Evolutionary conservation across 2,113 vertebrate species (phyloP).

Genomic region (Psilopogon haemacephalus): DNA sequence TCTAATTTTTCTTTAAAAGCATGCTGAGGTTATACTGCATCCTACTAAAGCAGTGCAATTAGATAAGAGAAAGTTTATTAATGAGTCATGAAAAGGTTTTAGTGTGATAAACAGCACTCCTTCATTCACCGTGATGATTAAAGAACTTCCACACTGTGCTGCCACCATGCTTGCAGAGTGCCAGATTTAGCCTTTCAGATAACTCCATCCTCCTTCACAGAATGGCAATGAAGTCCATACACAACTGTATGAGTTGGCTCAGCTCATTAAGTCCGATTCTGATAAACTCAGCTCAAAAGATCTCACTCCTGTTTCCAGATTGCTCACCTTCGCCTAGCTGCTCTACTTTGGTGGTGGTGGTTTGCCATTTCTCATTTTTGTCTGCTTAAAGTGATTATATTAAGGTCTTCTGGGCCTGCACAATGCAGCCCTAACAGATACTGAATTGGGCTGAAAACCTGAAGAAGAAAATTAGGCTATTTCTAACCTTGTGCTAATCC

Average conservation of each 20-base stretch:
- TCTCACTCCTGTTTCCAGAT: background rate
- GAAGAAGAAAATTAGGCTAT: background rate
- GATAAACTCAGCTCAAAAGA: background rate
- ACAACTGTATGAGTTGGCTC: accelerated
- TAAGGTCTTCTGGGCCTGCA: background rate
- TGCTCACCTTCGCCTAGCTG: background rate
- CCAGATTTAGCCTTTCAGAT: background rate
- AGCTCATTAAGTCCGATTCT: background rate
- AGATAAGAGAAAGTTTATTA: constrained; percentile 61
- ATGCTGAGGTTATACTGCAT: background rate
- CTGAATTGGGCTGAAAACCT: background rate
- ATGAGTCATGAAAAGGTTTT: constrained; percentile 54
- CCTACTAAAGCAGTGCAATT: constrained; percentile 32
- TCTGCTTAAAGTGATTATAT: background rate
- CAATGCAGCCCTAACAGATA: background rate
- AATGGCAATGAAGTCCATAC: accelerated
- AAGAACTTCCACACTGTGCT: background rate
- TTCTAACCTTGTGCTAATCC: background rate
- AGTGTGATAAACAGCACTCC: background rate
- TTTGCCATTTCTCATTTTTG: background rate
- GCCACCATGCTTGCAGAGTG: background rate
- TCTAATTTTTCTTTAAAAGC: constrained; percentile 53
- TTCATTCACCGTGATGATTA: background rate
- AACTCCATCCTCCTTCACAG: background rate
- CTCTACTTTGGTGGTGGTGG: background rate